Evolutionary conservation across 2,113 vertebrate species (phyloP).

Genomic region (Sakesphorus luctuosus): DNA sequence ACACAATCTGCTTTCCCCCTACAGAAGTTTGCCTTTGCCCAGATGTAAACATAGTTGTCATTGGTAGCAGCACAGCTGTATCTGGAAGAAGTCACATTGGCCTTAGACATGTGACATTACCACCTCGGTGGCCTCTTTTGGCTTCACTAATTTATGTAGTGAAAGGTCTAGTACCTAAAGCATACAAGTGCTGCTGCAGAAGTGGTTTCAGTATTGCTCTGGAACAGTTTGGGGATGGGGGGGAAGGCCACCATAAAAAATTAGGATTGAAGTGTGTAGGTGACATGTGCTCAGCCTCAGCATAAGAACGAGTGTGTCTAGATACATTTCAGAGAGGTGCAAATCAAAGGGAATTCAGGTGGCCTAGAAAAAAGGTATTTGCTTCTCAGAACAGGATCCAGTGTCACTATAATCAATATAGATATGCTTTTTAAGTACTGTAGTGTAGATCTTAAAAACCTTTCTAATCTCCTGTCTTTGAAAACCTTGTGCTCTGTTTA

Average conservation of each 20-base stretch:
- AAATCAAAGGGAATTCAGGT: not conserved
- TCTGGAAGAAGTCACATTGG: not conserved
- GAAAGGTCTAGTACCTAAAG: not conserved
- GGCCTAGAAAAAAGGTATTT: not conserved
- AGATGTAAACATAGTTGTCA: not conserved
- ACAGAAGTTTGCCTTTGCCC: not conserved
- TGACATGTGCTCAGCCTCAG: not conserved
- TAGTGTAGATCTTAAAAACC: not conserved
- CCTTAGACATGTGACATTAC: not conserved
- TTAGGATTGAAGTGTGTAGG: not conserved
- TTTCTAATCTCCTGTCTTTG: not conserved
- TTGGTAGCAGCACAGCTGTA: not conserved
- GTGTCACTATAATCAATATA: not conserved
- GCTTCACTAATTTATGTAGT: not conserved
- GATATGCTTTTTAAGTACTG: not conserved
- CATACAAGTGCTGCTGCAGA: not conserved
- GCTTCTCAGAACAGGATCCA: not conserved
- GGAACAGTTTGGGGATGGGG: not conserved
- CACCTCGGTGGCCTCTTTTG: not conserved
- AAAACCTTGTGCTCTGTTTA: not conserved
- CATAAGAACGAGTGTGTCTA: not conserved
- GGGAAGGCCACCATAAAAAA: not conserved
- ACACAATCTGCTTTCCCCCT: not conserved
- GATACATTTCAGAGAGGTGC: not conserved
- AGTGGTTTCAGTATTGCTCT: not conserved